These are phyloP conservation scores for Orthosia gothica DNA, from an alignment of 2,888 invertebrate species.

Conservation along the genomic window DNA sequence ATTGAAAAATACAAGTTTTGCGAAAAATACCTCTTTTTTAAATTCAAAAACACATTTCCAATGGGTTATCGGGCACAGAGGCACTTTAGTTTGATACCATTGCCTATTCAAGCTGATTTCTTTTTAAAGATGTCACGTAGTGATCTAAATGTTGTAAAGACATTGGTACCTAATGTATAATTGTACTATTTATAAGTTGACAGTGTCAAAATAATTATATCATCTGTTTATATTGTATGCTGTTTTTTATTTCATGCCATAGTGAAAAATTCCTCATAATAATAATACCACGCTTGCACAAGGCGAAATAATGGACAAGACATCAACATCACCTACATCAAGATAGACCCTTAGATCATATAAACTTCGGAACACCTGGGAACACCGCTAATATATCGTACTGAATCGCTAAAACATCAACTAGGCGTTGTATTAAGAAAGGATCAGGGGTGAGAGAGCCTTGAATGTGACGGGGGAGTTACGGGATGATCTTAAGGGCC, in stretches of 20 bases:
- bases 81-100: slow-evolving; percentile 56
- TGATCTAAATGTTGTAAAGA: slow-evolving; percentile 76
- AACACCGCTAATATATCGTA: too few species aligned
- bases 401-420: too few species aligned
- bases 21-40: slow-evolving; percentile 40
- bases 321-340: too few species aligned
- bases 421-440: too few species aligned
- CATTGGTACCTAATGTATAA: slow-evolving; percentile 79
- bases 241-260: slow-evolving; percentile 77
- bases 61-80: slow-evolving; percentile 65
- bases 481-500: too few species aligned
- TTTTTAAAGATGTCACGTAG: slow-evolving; percentile 73
- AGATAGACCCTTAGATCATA: too few species aligned
- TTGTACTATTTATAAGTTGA: slow-evolving; percentile 85
- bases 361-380: too few species aligned
- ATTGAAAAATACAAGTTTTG: slow-evolving; percentile 25
- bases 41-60: slow-evolving; percentile 59
- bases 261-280: too few species aligned
- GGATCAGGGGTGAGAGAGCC: too few species aligned
- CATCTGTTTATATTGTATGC: slow-evolving; percentile 85
- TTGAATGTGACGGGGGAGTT: too few species aligned
- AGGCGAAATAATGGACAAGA: too few species aligned
- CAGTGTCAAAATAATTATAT: slow-evolving; percentile 90
- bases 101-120: slow-evolving; percentile 61
- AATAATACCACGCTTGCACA: too few species aligned